Percentiles rank a stretch among this genome's conserved stretches.
These are phyloP conservation scores for Drosophila crucigera DNA, from an alignment of 2,888 invertebrate genomes.

Conservation along the genomic window DNA sequence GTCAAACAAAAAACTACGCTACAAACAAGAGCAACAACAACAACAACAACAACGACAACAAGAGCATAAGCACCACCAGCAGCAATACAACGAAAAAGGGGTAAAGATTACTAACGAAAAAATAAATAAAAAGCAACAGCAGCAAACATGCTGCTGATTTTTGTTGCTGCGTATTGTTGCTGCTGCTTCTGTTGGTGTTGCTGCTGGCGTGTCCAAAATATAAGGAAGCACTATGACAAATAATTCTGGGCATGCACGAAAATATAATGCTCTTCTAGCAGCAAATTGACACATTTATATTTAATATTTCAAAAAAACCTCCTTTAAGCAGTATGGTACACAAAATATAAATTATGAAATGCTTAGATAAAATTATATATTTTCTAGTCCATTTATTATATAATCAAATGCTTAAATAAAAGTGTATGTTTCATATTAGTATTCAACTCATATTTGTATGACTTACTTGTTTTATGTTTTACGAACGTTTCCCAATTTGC, in stretches of 20 bases:
- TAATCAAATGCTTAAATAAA: neutral
- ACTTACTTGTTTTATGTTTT: neutral
- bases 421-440: neutral
- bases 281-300: neutral
- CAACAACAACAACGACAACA: conserved; percentile 26
- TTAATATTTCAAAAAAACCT: neutral
- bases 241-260: conserved; percentile 1
- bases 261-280: conserved; percentile 21
- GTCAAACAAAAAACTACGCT: conserved; percentile 65
- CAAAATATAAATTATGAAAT: neutral
- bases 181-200: conserved; percentile 12
- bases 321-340: neutral
- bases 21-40: conserved; percentile 28
- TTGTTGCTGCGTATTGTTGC: conserved; percentile 35
- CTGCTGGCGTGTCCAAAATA: conserved; percentile 36
- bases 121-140: conserved; percentile 70
- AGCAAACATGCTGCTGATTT: conserved; percentile 69
- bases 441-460: neutral
- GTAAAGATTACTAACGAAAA: conserved; percentile 73
- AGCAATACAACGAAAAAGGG: conserved; percentile 58
- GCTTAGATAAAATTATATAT: neutral
- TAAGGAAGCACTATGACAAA: conserved; percentile 16
- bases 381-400: neutral
- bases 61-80: conserved; percentile 30
- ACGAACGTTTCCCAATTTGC: neutral